Base-by-base conservation (phyloP, 1,140 invertebrate genomes). In the Drosophila hydei region DNA sequence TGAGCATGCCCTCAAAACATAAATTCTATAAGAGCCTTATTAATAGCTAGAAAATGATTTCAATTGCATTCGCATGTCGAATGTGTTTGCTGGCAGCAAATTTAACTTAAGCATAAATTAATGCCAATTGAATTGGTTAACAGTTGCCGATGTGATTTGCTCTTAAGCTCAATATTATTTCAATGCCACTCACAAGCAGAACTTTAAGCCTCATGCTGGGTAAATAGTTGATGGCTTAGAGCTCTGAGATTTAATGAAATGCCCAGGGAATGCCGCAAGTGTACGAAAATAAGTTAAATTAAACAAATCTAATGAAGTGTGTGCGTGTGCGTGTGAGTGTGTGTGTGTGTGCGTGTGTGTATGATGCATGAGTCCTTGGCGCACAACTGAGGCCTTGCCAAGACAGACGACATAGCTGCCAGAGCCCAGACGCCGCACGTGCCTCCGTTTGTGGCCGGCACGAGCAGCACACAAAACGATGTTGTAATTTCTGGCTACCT, bases 241-340 rank as follows among this genome's bases (percentile, higher is more conserved):
- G 40, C 6, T 45, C 21, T 59, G 71, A 54, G 75, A 78, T 76
- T 84, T 83, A 83, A 83, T 83, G 79, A 60, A 60, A 63, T 73
- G 59, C 30, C 59, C 38, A 23, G 52, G 45, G 23, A 23, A 45
- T 23, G 40, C 40, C 56, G 48, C 60, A 72, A 63, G 51, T 77
- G 60, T 42, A 52, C 12, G 18, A 74, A 71, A 73, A 73, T 68
- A 79, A 84, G 67, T 78, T 83, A 72, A 84, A 79, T 79, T 81
- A 83, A 81, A 84, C 71, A 76, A 83, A 70, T 60, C 63, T 78
- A 81, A 84, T 83, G 72, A 84, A 78, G 67, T 78, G 67, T 14
- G 50, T 74, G 45, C 19, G 19, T 36, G 16, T 59, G 43, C 25
- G 18, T 55, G n/a, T 47, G 12, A 11, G 3, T 12, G 48, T 45